Conservation (phyloP, 1,140 invertebrate genomes). For the Heliconius nattereri region DNA sequence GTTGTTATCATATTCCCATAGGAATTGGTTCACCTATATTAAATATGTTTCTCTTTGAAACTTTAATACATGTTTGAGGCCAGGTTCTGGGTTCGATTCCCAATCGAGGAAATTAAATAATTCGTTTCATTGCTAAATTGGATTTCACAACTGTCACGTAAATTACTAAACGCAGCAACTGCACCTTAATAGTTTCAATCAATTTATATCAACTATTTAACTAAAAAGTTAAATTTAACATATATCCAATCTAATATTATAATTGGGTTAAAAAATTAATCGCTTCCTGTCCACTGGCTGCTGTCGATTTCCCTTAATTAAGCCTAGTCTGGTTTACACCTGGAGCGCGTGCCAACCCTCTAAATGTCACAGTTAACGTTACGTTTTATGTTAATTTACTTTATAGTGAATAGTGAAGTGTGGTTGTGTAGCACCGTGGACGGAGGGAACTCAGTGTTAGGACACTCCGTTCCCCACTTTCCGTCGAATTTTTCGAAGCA, state of each 20-base stretch:
- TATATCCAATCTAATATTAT: constrained; percentile 1
- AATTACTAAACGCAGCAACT: no score
- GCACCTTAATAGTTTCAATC: neutral
- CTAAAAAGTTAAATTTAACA: neutral
- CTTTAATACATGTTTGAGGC: neutral
- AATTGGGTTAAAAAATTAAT: constrained; percentile 22
- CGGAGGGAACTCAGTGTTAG: no score
- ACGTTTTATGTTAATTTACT: constrained; percentile 1
- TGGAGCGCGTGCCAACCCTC: constrained; percentile 29
- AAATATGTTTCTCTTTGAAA: neutral
- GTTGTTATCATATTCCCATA: constrained; percentile 16
- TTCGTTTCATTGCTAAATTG: no score
- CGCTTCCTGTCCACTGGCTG: constrained; percentile 9
- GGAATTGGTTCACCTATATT: neutral
- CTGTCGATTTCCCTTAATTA: constrained; percentile 18
- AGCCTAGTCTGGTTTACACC: constrained; percentile 1
- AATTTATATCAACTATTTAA: neutral
- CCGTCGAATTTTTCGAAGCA: no score
- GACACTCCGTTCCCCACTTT: no score
- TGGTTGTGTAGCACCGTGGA: no score
- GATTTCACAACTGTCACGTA: no score
- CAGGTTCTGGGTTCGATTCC: no score
- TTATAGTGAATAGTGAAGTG: neutral
- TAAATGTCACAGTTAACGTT: constrained; percentile 22
- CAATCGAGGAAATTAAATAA: no score